A percentile compares a stretch with the other conserved stretches of the same genome.
Evolutionary conservation across 2,888 invertebrate genomes (phyloP).

Genomic region (Nemotelus nigrinus): DNA sequence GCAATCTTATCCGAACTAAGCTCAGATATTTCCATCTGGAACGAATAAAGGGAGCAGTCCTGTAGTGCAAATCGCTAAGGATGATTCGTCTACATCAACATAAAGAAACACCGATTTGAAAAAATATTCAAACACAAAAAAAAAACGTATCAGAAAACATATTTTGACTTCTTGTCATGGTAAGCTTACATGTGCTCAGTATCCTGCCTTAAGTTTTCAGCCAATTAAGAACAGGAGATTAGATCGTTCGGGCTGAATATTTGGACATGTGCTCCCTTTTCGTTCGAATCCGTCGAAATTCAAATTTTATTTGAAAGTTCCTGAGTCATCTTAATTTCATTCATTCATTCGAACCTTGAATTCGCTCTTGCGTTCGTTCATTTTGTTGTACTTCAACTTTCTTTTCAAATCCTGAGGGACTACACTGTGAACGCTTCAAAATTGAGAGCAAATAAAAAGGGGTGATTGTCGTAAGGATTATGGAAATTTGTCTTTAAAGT

Average conservation of each 20-base stretch:
- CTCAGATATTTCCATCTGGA: too few relatives aligned
- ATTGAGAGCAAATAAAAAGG: constrained; percentile 30
- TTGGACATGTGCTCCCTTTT: constrained; percentile 45
- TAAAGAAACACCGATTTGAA: too few relatives aligned
- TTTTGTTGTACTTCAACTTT: background rate
- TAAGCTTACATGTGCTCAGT: background rate
- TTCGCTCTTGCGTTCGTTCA: background rate
- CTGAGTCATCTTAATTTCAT: constrained; percentile 31
- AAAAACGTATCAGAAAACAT: constrained; percentile 20
- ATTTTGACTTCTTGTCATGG: background rate
- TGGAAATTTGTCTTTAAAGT: constrained; percentile 42
- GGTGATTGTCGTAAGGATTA: constrained; percentile 35
- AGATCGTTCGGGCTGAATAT: constrained; percentile 45
- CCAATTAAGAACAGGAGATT: constrained; percentile 30
- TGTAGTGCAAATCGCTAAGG: too few relatives aligned
- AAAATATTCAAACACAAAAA: background rate
- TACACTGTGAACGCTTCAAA: background rate
- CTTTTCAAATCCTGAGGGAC: background rate
- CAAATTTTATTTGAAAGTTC: constrained; percentile 34
- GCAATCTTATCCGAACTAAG: too few relatives aligned
- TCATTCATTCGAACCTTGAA: background rate
- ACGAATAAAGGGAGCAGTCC: too few relatives aligned
- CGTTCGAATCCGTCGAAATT: constrained; percentile 31
- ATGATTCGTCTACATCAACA: too few relatives aligned
- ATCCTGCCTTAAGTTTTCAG: background rate